Conservation (phyloP, 2,888 invertebrate species). For the Calameuta idolon region DNA sequence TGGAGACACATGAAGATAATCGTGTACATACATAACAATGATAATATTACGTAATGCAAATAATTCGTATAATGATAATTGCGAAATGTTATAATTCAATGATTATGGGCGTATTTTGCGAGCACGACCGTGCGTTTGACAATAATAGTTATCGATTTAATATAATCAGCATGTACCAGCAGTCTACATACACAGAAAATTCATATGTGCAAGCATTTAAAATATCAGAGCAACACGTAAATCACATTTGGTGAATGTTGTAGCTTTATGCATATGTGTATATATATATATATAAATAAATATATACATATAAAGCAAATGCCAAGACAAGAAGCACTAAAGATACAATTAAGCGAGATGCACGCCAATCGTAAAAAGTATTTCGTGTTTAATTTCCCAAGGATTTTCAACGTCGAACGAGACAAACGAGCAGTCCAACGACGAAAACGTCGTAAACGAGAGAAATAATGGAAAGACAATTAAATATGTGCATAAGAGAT, state of each 20-base stretch:
- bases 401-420: background rate
- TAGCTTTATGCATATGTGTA: background rate
- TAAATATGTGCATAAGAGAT: background rate
- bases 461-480: background rate
- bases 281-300: too few species aligned
- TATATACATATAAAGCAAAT: background rate
- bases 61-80: background rate
- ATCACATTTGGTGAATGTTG: background rate
- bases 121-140: background rate
- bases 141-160: background rate
- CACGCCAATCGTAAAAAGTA: background rate
- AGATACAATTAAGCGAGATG: conserved; percentile 1
- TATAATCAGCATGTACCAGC: background rate
- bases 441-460: background rate
- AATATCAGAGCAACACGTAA: background rate
- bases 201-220: background rate
- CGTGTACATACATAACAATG: background rate
- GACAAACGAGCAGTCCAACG: background rate
- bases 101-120: background rate
- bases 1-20: background rate
- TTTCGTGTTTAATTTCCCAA: background rate
- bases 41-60: background rate
- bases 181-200: background rate
- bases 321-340: background rate
- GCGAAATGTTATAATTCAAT: background rate